Base-by-base conservation (phyloP, 2,113 vertebrate genomes). In the Charadrius vociferus region DNA sequence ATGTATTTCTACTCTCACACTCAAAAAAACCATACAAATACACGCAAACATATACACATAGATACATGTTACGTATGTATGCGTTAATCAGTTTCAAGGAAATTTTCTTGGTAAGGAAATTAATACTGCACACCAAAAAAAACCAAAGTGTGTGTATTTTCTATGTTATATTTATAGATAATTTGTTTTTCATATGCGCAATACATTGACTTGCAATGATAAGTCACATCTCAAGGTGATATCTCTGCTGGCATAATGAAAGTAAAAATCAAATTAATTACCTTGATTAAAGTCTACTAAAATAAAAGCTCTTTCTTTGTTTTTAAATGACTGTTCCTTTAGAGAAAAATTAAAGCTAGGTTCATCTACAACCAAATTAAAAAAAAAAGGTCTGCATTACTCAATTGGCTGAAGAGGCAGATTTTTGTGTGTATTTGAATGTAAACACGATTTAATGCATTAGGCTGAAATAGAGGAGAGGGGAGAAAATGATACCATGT, bases 401-500 rank as follows among this genome's bases (percentile, higher is more conserved):
- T 37, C 0, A 1, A 2, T 77, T 86, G 29, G 3, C 20, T 47
- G 26, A 72, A 39, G 45, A 37, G 15, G 36, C 18, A 72, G 29
- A 78, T 10, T 53, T 81, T 41, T 32, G 7, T 14, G 8, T 53
- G 8, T 7, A 23, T 90, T 82, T 86, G 18, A 63, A 56, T 37
- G 6, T 43, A 58, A 95, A 27, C 6, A 27, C 7, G 9, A 6
- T 39, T 65, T 85, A 59, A 74, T 85, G 3, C 13, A 49, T 34
- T 49, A 68, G 15, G 15, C 14, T 81, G 27, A 58, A 83, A 72
- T 32, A 66, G 6, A 45, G 19, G 13, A 53, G 8, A 5, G 3
- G 16, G 4, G 2, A 3, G 2, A 0, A 11, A 78, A 93, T 23
- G 0, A 34, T 34, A 52, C 13, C 12, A 47, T 24, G 5, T 26